These are phyloP conservation scores for Euwallacea fornicatus DNA, from an alignment of 1,140 invertebrate genomes.

Conservation along the genomic window DNA sequence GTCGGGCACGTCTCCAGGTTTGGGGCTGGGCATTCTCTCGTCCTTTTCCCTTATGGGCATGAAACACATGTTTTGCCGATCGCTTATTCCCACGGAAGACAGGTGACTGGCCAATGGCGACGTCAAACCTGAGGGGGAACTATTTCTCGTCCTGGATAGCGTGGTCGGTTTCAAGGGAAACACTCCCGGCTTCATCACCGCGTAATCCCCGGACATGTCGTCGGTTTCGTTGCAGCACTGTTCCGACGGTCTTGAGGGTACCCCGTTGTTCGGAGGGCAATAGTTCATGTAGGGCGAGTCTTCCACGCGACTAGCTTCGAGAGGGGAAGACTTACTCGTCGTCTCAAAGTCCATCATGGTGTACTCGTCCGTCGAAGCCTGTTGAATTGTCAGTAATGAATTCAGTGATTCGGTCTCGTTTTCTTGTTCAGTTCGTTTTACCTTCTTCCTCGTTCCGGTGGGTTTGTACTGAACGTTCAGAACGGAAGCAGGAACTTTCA, in stretches of 20 bases:
- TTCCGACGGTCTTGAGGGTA: conserved; percentile 18
- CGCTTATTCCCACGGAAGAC: conserved; percentile 31
- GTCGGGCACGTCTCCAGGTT: conserved; percentile 29
- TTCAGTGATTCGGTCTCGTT: not conserved
- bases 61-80: conserved; percentile 36
- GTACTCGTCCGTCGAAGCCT: conserved; percentile 41
- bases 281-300: conserved; percentile 51
- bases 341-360: conserved; percentile 48
- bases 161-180: conserved; percentile 8
- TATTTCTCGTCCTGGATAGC: conserved; percentile 8
- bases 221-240: not conserved
- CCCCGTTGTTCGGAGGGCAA: conserved; percentile 32
- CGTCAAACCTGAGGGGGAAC: not conserved
- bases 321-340: not conserved
- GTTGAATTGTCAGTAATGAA: too few relatives aligned
- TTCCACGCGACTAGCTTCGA: conserved; percentile 10
- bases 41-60: conserved; percentile 46
- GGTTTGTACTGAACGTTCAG: conserved; percentile 42
- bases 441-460: conserved; percentile 15
- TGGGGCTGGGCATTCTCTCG: conserved; percentile 31
- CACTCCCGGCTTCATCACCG: conserved; percentile 48
- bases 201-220: conserved; percentile 47
- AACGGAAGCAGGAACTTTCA: conserved; percentile 44
- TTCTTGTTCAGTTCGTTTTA: conserved; percentile 13
- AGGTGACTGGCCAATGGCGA: conserved; percentile 30